Evolutionary conservation across 2,113 vertebrate species (phyloP), one percentile per base, ranked within the genome.

Genomic region (Bujurquina vittata): DNA sequence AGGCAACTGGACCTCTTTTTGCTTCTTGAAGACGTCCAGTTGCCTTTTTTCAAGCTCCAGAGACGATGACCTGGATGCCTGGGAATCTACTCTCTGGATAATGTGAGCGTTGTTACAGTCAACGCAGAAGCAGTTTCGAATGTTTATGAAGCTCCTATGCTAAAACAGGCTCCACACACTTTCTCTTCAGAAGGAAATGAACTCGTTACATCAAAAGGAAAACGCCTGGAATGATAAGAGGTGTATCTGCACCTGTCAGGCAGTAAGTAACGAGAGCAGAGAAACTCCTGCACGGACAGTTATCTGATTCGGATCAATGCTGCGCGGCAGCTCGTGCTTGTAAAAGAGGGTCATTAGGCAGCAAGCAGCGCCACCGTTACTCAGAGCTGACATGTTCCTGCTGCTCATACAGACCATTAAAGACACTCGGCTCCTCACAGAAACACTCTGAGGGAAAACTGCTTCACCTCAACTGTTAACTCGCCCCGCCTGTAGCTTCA

Each of bases 251-350:
- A 5, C 1, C 22, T 2, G 14, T 10, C 5, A 3, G 40, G 4
- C 12, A 26, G 4, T 12, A 40, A 8, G 37, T 40, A 22, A 23
- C 1, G 22, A 10, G 26, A 26, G n/a, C 17, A 17, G 31, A 23
- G 14, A 10, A 15, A 20, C 29, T 0, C 0, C 52, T 37, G 52
- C 7, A 22, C 2, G 3, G 14, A 33, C 15, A 0, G 7, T 57
- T 75, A 57, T 56, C 72, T 57, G 31, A 55, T 40, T 4, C 52
- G 7, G 31, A 2, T 75, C 54, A 40, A 40, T 7, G 35, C 54
- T 1, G 20, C 0, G 49, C 12, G 12, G 37, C 20, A 10, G 8
- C 33, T 57, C 14, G 3, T 75, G n/a, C 33, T 40, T 75, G 33
- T 57, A 49, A 18, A 57, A 57, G 9, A 56, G 10, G 15, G 23